Percentiles rank a stretch among this genome's conserved stretches.
phyloP scores from a whole-genome alignment of 2,113 vertebrate genomes.

The Ailurus styani region DNA sequence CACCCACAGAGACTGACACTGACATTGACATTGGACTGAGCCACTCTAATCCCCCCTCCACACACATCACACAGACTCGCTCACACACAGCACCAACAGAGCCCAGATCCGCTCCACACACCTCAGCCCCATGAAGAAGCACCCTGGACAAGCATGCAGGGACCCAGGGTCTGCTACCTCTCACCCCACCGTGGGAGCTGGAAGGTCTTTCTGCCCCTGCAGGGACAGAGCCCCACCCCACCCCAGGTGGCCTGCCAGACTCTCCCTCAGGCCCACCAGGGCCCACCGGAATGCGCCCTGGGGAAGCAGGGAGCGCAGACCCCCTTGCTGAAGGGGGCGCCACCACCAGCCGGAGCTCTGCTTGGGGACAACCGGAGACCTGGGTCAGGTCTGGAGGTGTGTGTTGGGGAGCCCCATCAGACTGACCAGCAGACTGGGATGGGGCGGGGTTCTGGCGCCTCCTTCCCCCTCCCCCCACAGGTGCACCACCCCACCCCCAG shows the following conservation, averaged over 20 bases:
- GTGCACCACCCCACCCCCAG: not conserved
- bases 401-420: not conserved
- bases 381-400: not conserved
- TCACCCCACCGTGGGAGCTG: not conserved
- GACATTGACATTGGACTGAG: too few relatives aligned
- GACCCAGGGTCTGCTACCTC: not conserved
- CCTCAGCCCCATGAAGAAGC: too few relatives aligned
- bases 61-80: too few relatives aligned
- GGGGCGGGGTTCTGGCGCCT: not conserved
- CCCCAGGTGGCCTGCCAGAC: not conserved
- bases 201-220: not conserved
- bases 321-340: not conserved
- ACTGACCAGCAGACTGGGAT: not conserved
- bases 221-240: not conserved
- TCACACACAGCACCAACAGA: too few relatives aligned
- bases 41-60: too few relatives aligned
- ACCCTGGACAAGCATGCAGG: not conserved
- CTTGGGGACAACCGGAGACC: not conserved
- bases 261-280: not conserved
- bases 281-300: not conserved
- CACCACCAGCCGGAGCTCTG: not conserved
- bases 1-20: too few relatives aligned
- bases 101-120: too few relatives aligned
- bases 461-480: not conserved
- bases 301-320: not conserved